Percentiles rank a stretch among this genome's conserved stretches.
phyloP scores from a whole-genome alignment of 2,113 vertebrate genomes.

The Aptenodytes forsteri region DNA sequence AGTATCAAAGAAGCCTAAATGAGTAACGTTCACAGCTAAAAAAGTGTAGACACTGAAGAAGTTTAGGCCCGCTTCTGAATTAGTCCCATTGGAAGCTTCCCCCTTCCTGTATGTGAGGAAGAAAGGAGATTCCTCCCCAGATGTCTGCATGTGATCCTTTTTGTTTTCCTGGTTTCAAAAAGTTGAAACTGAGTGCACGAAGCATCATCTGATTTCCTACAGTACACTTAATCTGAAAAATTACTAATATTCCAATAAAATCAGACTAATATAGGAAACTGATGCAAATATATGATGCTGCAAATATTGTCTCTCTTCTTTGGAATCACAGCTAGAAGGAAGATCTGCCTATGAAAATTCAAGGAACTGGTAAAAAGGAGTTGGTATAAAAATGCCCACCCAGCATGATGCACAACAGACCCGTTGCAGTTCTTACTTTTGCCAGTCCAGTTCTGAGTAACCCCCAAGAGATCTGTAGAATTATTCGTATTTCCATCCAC shows the following conservation, averaged over 20 bases:
- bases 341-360: neutral
- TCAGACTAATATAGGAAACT: neutral
- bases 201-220: neutral
- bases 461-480: neutral
- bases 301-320: neutral
- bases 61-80: neutral
- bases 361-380: neutral
- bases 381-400: neutral
- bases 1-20: neutral
- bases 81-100: neutral
- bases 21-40: neutral
- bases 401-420: neutral
- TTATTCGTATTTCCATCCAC: neutral
- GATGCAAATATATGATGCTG: neutral
- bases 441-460: neutral
- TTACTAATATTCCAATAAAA: neutral
- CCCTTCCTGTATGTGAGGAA: neutral
- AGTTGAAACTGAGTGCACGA: neutral
- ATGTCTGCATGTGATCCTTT: neutral
- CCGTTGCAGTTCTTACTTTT: neutral
- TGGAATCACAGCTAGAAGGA: neutral
- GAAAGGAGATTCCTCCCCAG: neutral
- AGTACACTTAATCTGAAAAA: neutral
- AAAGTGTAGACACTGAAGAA: neutral
- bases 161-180: neutral